phyloP scores from a whole-genome alignment of 2,888 invertebrate species.

The Ophraella communa region DNA sequence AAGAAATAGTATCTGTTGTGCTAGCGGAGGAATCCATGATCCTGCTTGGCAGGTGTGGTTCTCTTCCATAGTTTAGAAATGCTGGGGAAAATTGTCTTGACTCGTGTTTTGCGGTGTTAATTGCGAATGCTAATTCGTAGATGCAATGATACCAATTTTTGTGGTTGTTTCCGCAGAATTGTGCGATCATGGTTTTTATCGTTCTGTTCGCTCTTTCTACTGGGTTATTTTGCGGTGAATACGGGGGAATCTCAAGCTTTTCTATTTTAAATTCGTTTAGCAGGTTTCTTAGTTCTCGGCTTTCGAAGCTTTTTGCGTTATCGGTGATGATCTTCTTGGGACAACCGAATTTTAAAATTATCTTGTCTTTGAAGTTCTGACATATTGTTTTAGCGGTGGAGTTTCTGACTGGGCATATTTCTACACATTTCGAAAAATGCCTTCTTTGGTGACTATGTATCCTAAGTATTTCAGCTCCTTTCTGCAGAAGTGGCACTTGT shows the following conservation, averaged over 20 bases:
- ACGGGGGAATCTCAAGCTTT: not conserved
- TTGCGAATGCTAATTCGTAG: not conserved
- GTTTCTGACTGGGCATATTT: not conserved
- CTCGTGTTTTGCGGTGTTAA: not conserved
- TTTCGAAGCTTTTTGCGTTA: too few relatives aligned
- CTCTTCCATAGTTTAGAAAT: not conserved
- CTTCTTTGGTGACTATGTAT: too few relatives aligned
- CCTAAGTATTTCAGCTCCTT: too few relatives aligned
- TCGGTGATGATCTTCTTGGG: slow-evolving; percentile 38
- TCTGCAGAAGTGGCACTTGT: too few relatives aligned
- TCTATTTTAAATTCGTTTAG: too few relatives aligned
- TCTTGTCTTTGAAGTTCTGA: not conserved
- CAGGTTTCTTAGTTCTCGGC: too few relatives aligned
- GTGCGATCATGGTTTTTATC: not conserved
- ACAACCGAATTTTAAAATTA: slow-evolving; percentile 11
- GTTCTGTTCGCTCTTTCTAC: not conserved
- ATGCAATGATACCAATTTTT: not conserved
- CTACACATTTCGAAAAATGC: slow-evolving; percentile 8
- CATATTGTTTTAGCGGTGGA: not conserved
- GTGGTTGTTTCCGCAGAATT: not conserved
- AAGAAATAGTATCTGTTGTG: too few relatives aligned
- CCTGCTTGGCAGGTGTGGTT: not conserved
- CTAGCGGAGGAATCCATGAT: not conserved
- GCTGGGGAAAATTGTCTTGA: not conserved
- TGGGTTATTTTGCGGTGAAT: too few relatives aligned